Conservation (phyloP, 2,888 invertebrate genomes). For the Apodemia mormo region DNA sequence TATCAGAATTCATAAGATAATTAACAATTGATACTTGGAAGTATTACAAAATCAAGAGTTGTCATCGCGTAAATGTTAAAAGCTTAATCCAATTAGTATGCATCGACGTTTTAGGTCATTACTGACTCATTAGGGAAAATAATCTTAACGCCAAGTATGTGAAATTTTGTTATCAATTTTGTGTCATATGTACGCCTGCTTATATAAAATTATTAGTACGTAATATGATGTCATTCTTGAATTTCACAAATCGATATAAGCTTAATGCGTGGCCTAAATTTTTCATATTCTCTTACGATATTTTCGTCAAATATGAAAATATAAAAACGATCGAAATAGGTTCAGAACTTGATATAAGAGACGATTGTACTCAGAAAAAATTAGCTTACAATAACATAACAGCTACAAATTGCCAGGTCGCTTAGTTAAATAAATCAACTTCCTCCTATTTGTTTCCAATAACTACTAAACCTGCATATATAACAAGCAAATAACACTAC, state of each 20-base stretch:
- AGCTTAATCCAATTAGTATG: constrained; percentile 1
- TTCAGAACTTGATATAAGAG: no score
- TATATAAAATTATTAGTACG: background rate
- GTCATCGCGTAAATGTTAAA: constrained; percentile 3
- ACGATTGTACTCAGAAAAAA: no score
- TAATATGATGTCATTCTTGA: background rate
- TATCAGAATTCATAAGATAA: constrained; percentile 8
- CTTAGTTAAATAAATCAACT: no score
- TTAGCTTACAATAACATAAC: no score
- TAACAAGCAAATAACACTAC: background rate
- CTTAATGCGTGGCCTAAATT: no score
- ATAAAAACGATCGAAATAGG: no score
- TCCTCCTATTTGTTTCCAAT: no score
- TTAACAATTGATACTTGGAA: constrained; percentile 1
- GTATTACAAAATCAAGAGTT: background rate
- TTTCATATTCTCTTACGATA: no score
- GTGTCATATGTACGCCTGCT: background rate
- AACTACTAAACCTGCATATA: background rate
- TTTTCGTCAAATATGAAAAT: no score
- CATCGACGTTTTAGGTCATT: constrained; percentile 8
- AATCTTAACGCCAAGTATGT: background rate
- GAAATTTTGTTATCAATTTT: background rate
- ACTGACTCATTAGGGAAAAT: constrained; percentile 3
- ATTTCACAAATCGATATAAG: background rate
- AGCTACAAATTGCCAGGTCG: no score